Evolutionary conservation across 2,888 invertebrate species (phyloP).

Genomic region (Pegoplata infirma): DNA sequence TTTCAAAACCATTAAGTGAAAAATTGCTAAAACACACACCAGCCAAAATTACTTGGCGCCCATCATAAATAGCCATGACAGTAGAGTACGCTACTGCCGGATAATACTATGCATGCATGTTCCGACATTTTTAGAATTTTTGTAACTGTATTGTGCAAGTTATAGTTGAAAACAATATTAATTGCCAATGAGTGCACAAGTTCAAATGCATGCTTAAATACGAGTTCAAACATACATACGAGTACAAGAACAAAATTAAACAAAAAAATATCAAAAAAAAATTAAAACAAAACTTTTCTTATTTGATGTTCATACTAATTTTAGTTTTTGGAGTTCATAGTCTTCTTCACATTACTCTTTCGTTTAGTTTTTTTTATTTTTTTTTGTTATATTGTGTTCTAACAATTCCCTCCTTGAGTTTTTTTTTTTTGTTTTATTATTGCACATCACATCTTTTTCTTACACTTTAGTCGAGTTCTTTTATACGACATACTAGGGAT

Average conservation of each 20-base stretch:
- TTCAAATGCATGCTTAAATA: slow-evolving; percentile 50
- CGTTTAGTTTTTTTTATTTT: slow-evolving; percentile 18
- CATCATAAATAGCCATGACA: no score
- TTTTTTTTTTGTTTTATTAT: no score
- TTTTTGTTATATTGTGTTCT: neutral
- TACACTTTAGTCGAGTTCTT: slow-evolving; percentile 1
- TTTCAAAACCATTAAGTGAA: no score
- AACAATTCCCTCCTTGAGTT: slow-evolving; percentile 19
- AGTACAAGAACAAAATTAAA: slow-evolving; percentile 28
- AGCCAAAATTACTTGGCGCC: no score
- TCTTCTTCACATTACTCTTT: slow-evolving; percentile 11
- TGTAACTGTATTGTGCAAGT: neutral
- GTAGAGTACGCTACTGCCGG: neutral
- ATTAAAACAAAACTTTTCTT: neutral
- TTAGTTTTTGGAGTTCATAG: slow-evolving; percentile 18
- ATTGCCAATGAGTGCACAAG: slow-evolving; percentile 64
- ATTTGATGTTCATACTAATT: slow-evolving; percentile 23
- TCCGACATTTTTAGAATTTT: neutral
- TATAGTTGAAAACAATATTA: slow-evolving; percentile 49
- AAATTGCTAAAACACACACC: no score
- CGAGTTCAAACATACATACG: slow-evolving; percentile 5
- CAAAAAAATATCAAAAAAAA: slow-evolving; percentile 20
- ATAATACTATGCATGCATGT: neutral
- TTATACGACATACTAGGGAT: slow-evolving; percentile 33
- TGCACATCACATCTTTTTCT: slow-evolving; percentile 22